Conservation (phyloP, 1,140 invertebrate species). For the Brachionus sp. region DNA sequence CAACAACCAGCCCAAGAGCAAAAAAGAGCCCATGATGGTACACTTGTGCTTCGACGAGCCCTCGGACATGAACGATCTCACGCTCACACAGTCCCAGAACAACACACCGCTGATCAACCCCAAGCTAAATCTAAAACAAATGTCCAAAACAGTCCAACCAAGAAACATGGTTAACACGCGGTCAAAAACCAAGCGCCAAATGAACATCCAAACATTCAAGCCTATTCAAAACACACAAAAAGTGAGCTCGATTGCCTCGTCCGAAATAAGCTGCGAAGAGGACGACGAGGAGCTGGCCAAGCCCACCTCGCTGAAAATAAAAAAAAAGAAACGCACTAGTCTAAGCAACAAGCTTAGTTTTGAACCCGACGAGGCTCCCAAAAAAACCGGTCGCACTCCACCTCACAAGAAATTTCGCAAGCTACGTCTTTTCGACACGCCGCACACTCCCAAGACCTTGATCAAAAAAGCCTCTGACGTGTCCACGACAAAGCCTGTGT, state of each 20-base stretch:
- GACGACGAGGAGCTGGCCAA: background rate
- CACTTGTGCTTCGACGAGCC: constrained; percentile 32
- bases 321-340: constrained; percentile 14
- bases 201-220: background rate
- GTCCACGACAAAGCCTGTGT: background rate
- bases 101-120: background rate
- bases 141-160: constrained; percentile 6
- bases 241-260: background rate
- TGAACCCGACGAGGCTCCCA: background rate
- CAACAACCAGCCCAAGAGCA: constrained; percentile 11
- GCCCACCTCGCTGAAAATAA: background rate
- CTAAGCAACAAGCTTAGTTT: background rate
- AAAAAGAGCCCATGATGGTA: constrained; percentile 32
- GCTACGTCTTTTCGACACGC: constrained; percentile 75
- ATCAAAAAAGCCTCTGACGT: constrained; percentile 66
- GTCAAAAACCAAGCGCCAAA: constrained; percentile 17
- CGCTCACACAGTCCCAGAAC: background rate
- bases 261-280: background rate
- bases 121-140: background rate
- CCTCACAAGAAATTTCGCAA: constrained; percentile 77
- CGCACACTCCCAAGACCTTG: constrained; percentile 77
- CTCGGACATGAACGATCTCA: background rate
- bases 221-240: background rate
- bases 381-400: constrained; percentile 58
- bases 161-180: background rate